Percentiles rank a stretch among this genome's conserved stretches.
These are phyloP conservation scores for Halocynthia roretzi DNA, from an alignment of 23 tunicate genomes.

Conservation along the genomic window DNA sequence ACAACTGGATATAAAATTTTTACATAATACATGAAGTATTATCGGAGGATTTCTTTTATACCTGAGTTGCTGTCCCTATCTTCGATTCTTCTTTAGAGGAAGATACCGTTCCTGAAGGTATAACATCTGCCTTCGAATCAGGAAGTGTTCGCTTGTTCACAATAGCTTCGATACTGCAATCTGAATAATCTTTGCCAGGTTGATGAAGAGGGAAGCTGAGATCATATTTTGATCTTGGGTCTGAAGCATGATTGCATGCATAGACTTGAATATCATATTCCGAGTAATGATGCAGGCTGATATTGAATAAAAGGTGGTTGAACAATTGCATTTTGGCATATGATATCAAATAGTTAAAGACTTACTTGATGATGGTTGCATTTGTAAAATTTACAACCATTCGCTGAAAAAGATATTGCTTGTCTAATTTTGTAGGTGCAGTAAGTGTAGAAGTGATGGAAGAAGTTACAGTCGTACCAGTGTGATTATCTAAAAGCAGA, in stretches of 20 bases:
- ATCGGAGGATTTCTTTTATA: background rate
- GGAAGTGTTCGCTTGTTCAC: conserved; percentile 31
- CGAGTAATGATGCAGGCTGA: conserved; percentile 61
- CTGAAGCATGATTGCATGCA: conserved; percentile 63
- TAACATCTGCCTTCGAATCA: background rate
- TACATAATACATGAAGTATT: no score
- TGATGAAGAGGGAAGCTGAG: conserved; percentile 7
- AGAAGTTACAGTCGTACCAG: background rate
- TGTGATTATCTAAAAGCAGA: no score
- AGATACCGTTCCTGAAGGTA: background rate
- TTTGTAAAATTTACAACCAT: conserved; percentile 7
- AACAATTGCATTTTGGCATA: background rate
- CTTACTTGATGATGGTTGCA: conserved; percentile 12
- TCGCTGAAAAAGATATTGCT: background rate
- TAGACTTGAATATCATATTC: conserved; percentile 48
- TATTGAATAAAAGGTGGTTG: background rate
- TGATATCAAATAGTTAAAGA: background rate
- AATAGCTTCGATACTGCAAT: conserved; percentile 36
- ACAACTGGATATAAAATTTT: no score
- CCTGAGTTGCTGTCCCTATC: background rate
- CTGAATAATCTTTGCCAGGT: background rate
- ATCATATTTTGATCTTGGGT: conserved; percentile 4
- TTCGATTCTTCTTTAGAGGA: background rate
- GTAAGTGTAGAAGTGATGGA: background rate
- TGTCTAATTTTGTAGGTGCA: background rate